Evolutionary conservation across 2,113 vertebrate genomes (phyloP).

Genomic region (Nothobranchius kuhntae): DNA sequence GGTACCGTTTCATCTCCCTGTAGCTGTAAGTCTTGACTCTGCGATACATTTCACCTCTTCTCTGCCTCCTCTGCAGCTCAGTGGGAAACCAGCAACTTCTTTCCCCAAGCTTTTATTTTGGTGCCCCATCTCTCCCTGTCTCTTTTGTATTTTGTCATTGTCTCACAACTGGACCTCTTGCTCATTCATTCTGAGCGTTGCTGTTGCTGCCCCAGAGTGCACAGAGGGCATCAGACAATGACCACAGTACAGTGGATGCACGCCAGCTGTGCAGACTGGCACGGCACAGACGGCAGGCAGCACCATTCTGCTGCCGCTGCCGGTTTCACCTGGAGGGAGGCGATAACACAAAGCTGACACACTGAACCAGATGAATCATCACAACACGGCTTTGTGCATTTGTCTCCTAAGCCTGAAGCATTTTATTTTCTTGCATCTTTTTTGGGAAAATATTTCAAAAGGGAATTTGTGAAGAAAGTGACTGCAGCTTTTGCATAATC

Average conservation of each 20-base stretch:
- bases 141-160: conserved; percentile 59
- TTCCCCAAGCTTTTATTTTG: conserved; percentile 44
- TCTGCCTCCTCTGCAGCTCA: conserved; percentile 12
- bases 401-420: conserved; percentile 8
- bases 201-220: conserved; percentile 46
- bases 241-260: conserved; percentile 41
- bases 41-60: conserved; percentile 45
- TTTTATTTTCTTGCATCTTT: too few species aligned
- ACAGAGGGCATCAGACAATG: conserved; percentile 67
- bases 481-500: conserved; percentile 1
- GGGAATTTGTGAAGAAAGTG: not conserved
- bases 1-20: conserved; percentile 55
- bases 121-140: conserved; percentile 51
- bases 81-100: conserved; percentile 30
- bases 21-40: conserved; percentile 58
- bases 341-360: conserved; percentile 31
- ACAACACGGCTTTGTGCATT: not conserved
- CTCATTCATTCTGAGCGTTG: conserved; percentile 42
- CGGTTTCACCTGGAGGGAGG: conserved; percentile 50
- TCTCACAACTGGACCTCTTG: conserved; percentile 56
- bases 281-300: conserved; percentile 45
- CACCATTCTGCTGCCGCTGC: conserved; percentile 21
- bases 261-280: conserved; percentile 62
- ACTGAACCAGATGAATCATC: conserved; percentile 31
- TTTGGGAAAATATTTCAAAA: not conserved